Base-by-base conservation (phyloP, 2,888 invertebrate species). In the Himalopsyche kuldschensis region DNA sequence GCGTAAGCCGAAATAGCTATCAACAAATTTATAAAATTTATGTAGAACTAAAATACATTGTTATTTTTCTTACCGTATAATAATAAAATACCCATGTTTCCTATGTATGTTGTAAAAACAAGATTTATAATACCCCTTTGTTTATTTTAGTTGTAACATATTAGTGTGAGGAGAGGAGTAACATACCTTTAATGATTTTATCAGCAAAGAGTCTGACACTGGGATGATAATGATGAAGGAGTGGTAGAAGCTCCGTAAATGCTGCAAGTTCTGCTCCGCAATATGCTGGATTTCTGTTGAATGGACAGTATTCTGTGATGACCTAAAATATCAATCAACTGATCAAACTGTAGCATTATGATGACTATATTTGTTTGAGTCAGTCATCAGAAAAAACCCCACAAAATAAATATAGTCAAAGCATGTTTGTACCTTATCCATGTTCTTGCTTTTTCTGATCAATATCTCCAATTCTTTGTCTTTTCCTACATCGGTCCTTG, bases 171-270 rank as follows among this genome's bases (percentile, higher is more conserved):
- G 11, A 41, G 41, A 11, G 32, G 41, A 32, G 17, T 41, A 46
- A 89, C 90, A 90, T 87, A 95, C 95, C 94, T 86, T 94, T 91
- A 0, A 97, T 88, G 5, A 99, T 91, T 87, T 94, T 95, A 76
- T 94, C 92, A 0, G 98, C 97, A 90, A 98, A 99, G 83, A 98
- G 91, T 77, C 95, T 93, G 1, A 98, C 97, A 0, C 97, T 96
- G 0, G 99, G 99, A 90, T 99, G 99, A 89, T 94, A 98, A 89
- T 99, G 98, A 0, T 91, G 88, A 0, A 92, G 89, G 0, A 99
- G 91, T 0, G 93, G 89, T 11, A 92, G 87, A n/a, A 99, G 90
- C 89, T 99, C 99, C 79, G 94, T 90, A 84, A 95, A 94, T 0
- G 95, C 93, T 0, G 95, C 92, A 81, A 92, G 92, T 75, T 95